Base-by-base conservation (phyloP, 2,888 invertebrate genomes). In the Papilio gigon region DNA sequence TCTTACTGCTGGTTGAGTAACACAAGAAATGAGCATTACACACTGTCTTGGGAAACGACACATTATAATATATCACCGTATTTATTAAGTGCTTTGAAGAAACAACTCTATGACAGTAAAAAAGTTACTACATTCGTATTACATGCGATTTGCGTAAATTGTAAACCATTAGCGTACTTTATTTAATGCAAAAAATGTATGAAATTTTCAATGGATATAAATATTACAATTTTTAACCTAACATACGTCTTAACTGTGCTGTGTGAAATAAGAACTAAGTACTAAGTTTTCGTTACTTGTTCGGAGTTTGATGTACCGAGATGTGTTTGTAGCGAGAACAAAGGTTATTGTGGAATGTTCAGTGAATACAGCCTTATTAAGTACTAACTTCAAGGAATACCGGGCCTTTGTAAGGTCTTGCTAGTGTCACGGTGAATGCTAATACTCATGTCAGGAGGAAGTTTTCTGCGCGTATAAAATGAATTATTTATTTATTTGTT, bases 361-460 rank as follows among this genome's bases (percentile, higher is more conserved):
- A 42, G 47, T 61, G 65, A 56, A 65, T 44, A 70, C 22, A 61
- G 61, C 56, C 17, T 44, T 70, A 70, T 70, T 70, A 70, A 70
- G 66, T 70, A 70, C 69, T 62, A 27, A 58, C 69, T 70, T 70
- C 69, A 70, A 70, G 69, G 69, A 66, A 61, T 62, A 69, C 69
- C 27, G 61, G 65, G 65, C 62, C 69, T 70, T 53, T 56, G 69
- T 70, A 58, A 65, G 69, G 56, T 58, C 61, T 65, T 37, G 61
- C 35, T 20, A 17, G 44, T 40, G 53, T 65, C 65, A 62, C 35
- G 65, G 65, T 44, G 62, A 66, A 65, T 65, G 69, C 44, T 56
- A 56, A 58, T 62, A 22, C 56, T 37, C 65, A 42, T 44, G 20
- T 35, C 1, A 62, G n/a, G 37, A 65, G 65, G 69, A 70, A 70